Evolutionary conservation across 2,113 vertebrate species (phyloP), one percentile per base, ranked within the genome.

Genomic region (Charadrius vociferus): DNA sequence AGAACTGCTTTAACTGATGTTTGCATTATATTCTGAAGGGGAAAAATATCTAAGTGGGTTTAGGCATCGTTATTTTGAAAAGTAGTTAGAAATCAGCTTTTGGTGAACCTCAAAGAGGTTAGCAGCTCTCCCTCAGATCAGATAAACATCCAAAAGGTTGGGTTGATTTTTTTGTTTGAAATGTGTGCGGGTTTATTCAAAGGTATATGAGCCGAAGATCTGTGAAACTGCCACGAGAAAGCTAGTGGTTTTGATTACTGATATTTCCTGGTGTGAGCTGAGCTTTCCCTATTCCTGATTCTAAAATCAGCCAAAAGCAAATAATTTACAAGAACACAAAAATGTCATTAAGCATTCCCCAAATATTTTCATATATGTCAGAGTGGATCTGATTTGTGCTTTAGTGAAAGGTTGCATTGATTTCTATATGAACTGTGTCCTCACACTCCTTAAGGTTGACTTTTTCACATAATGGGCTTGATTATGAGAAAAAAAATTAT

Each of bases 331-430:
- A 90, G 88, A 89, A 85, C 47, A 61, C 63, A 95, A 86, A 95
- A 90, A 97, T 94, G 94, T 68, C 75, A 59, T 93, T 93, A 91
- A 91, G 56, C 90, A 94, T 94, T 87, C 74, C 53, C 65, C 43
- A 89, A 84, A 95, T 96, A 95, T 92, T 97, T 96, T 93, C 66
- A 66, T 50, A 27, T 81, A 62, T 78, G 73, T 84, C 39, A 36
- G 80, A 87, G 41, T 2, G 58, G 78, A 71, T 86, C 66, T 84
- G 81, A 91, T 93, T 94, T 91, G 59, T 80, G 56, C 36, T 82
- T 81, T 56, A 93, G 72, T 94, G 91, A 97, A 96, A 96, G 68
- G 81, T 95, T 95, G 79, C 81, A 90, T 80, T 93, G 83, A 91
- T 93, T 94, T 96, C 88, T 47, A 49, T 67, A 66, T 21, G 72